Base-by-base conservation (phyloP, 1,140 invertebrate genomes). In the Caenorhabditis remanei region DNA sequence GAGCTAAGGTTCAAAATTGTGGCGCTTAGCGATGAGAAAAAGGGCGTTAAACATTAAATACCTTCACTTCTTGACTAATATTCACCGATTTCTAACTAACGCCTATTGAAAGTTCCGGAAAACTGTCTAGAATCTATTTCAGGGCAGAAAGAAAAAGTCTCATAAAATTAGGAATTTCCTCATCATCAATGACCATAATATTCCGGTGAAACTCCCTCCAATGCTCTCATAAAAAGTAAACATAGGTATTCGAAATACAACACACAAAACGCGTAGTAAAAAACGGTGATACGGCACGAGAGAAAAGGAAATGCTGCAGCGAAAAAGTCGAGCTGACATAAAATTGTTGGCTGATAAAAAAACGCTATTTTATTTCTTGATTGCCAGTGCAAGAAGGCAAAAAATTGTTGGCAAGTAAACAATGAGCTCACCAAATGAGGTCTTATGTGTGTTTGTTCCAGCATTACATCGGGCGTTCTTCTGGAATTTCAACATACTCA, bases 291-390 rank as follows among this genome's bases (percentile, higher is more conserved):
- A 79, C 46, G 71, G 21, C 71, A 79, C 71, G 19, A 79, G 41
- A 79, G 21, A 79, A 79, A 24, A 16, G n/a, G 21, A 79, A 71
- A 50, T 50, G 46, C 71, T 50, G 21, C 71, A 50, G 71, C 71
- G 71, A 50, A 79, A 41, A 50, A 79, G 6, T 53, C 71, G 71
- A 50, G 71, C 71, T 24, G 46, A 50, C 71, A 79, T 79, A 50
- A 79, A 79, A 79, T 53, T 53, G 16, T 79, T 53, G 71, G 43
- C 71, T 79, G 71, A 79, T 79, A 79, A 79, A 79, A 79, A 79
- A 79, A 50, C 71, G 71, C 40, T 71, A 46, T 71, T 71, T 71
- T 79, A 79, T 79, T 79, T 79, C 71, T 50, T 79, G 71, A 79
- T 79, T 79, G 71, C 46, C 71, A 79, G 50, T 79, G 71, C 46